These are phyloP conservation scores for Delphinapterus leucas DNA, from an alignment of 2,113 vertebrate species.

Conservation along the genomic window DNA sequence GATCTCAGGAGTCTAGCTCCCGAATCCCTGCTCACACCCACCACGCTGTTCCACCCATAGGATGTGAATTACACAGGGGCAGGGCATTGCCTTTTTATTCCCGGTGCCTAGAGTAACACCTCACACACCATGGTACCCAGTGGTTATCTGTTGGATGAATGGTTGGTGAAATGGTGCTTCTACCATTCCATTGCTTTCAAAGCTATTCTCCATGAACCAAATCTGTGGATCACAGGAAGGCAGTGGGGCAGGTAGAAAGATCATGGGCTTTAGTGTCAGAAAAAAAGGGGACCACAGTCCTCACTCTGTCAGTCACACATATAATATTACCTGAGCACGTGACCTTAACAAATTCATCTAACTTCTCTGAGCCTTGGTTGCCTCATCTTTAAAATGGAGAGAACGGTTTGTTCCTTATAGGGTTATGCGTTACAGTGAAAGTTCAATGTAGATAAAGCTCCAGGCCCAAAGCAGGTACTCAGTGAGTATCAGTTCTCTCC, in stretches of 20 bases:
- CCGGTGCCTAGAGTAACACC: background rate
- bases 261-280: background rate
- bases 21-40: background rate
- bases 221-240: background rate
- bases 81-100: background rate
- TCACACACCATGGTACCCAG: background rate
- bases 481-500: background rate
- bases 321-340: background rate
- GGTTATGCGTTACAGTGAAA: background rate
- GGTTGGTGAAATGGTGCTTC: background rate
- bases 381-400: background rate
- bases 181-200: background rate
- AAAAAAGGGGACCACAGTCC: background rate
- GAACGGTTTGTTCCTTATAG: background rate
- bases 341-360: background rate
- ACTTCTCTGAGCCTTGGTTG: background rate
- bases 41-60: fast-evolving
- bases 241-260: background rate
- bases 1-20: background rate
- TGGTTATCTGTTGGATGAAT: background rate
- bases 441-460: background rate
- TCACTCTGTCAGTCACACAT: background rate
- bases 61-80: background rate
- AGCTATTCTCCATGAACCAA: background rate
- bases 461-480: background rate